phyloP scores from a whole-genome alignment of 2,113 vertebrate species.

The Nymphicus hollandicus region DNA sequence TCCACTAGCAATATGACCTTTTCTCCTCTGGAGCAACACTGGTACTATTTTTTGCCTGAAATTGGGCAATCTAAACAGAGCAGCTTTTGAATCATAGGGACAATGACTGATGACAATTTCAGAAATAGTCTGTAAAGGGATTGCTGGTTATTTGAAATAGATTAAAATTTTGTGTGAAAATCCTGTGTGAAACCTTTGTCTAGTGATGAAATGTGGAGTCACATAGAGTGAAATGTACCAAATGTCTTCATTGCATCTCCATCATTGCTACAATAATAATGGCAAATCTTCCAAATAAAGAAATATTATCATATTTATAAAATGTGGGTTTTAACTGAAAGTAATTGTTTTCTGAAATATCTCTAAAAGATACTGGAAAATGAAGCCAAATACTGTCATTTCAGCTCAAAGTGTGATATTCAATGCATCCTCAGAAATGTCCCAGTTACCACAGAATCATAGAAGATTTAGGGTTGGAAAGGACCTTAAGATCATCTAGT shows the following conservation, averaged over 20 bases:
- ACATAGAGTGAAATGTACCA: neutral
- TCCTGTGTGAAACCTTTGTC: neutral
- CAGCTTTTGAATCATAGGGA: neutral
- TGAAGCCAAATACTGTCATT: neutral
- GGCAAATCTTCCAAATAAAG: neutral
- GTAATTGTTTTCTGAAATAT: neutral
- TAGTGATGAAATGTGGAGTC: neutral
- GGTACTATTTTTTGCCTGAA: neutral
- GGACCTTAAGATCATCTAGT: neutral
- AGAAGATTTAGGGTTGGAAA: neutral
- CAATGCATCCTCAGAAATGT: neutral
- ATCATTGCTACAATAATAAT: neutral
- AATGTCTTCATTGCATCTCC: neutral
- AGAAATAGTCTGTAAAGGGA: conserved; percentile 13
- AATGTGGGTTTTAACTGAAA: neutral
- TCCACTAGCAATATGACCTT: conserved; percentile 29
- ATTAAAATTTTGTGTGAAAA: neutral
- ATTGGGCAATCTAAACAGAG: conserved; percentile 13
- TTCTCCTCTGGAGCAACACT: conserved; percentile 55
- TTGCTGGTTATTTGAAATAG: neutral
- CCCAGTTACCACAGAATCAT: neutral
- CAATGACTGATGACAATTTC: conserved; percentile 34
- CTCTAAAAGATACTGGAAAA: neutral
- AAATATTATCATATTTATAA: neutral
- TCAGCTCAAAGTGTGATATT: neutral